Conservation (phyloP, 2,888 invertebrate species). For the Euclidia mi region DNA sequence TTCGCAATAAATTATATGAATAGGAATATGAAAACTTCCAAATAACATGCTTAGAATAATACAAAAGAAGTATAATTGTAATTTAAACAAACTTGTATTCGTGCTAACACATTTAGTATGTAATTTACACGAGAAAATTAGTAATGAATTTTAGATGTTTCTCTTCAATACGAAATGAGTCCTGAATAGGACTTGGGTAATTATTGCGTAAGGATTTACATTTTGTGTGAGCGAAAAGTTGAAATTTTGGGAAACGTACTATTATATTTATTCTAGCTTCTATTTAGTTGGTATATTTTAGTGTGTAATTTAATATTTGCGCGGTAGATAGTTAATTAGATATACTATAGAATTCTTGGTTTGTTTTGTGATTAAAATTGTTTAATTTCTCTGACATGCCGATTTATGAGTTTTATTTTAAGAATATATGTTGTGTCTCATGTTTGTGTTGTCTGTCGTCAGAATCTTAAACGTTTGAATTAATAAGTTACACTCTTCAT, state of each 20-base stretch:
- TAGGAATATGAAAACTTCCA: too few species aligned
- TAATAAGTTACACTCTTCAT: too few species aligned
- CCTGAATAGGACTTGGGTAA: not conserved
- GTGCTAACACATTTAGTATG: not conserved
- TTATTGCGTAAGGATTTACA: not conserved
- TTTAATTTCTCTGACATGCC: too few species aligned
- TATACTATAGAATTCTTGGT: too few species aligned
- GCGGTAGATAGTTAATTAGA: too few species aligned
- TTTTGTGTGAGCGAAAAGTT: not conserved
- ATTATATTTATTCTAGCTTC: not conserved
- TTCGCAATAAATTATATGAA: too few species aligned
- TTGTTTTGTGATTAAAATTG: too few species aligned
- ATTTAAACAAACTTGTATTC: not conserved
- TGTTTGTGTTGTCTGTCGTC: too few species aligned
- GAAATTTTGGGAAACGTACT: not conserved
- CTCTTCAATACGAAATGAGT: conserved; percentile 37
- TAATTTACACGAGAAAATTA: conserved; percentile 31
- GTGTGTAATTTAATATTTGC: not conserved
- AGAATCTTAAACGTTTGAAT: too few species aligned
- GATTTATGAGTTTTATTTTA: too few species aligned
- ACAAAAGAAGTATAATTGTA: not conserved
- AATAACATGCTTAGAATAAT: not conserved
- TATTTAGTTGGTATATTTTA: not conserved
- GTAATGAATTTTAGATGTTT: conserved; percentile 50
- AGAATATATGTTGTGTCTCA: too few species aligned